Percentiles rank a stretch among this genome's conserved stretches.
Evolutionary conservation across 2,888 invertebrate species (phyloP).

Genomic region (Girardia tigrina): DNA sequence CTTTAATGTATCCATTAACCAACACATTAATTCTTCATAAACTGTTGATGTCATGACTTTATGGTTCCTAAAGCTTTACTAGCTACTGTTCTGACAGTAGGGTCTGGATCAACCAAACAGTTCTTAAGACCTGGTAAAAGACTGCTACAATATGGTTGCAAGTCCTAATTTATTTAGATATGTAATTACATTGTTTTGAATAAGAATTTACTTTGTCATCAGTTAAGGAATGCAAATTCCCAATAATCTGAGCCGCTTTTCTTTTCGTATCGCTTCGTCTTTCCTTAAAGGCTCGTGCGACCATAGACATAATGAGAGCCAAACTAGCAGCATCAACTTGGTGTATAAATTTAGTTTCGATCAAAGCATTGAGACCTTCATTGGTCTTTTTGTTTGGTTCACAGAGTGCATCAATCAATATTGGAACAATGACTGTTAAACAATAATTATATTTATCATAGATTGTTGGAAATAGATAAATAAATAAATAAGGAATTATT

Average conservation of each 20-base stretch:
- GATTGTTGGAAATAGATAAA: too few relatives aligned
- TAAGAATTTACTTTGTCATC: slow-evolving; percentile 68
- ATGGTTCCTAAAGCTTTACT: slow-evolving; percentile 89
- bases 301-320: slow-evolving; percentile 96
- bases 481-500: too few relatives aligned
- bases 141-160: slow-evolving; percentile 81
- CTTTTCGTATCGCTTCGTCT: slow-evolving; percentile 91
- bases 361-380: slow-evolving; percentile 71
- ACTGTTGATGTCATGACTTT: slow-evolving; percentile 87
- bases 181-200: too few relatives aligned
- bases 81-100: slow-evolving; percentile 87
- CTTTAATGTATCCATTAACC: slow-evolving; percentile 92
- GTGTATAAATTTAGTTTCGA: slow-evolving; percentile 71
- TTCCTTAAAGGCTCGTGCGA: slow-evolving; percentile 90
- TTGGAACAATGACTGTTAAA: slow-evolving; percentile 45
- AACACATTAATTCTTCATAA: slow-evolving; percentile 71
- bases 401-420: slow-evolving; percentile 71
- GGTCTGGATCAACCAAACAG: slow-evolving; percentile 87
- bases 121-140: slow-evolving; percentile 90
- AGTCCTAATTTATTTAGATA: too few relatives aligned
- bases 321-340: slow-evolving; percentile 96
- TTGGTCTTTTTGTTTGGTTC: slow-evolving; percentile 90
- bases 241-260: slow-evolving; percentile 98
- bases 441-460: too few relatives aligned
- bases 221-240: slow-evolving; percentile 95